Evolutionary conservation across 2,113 vertebrate species (phyloP), one percentile per base, ranked within the genome.

Genomic region (Malurus cyaneus): DNA sequence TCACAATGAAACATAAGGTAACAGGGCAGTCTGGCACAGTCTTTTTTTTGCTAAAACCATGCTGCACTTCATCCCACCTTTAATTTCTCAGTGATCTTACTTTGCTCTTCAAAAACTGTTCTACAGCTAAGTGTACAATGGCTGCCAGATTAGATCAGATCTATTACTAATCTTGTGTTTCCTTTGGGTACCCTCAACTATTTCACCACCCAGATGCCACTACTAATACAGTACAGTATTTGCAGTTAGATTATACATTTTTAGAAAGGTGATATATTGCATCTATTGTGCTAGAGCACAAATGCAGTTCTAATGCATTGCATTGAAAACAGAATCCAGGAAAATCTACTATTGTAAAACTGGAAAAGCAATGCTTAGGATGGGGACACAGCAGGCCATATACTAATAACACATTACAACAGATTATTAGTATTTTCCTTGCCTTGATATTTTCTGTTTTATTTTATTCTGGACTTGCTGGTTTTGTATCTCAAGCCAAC

Each of bases 401-500:
- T 1, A 2, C 29, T 21, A 61, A 0, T 3, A 66, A 59, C 11
- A 60, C 8, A 14, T 53, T 26, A 53, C 7, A 65, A 60, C 1
- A n/a, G 15, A 20, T 44, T 36, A 76, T 21, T 41, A 11, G 2
- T 31, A 28, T 79, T 78, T 66, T 53, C 28, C 18, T 81, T 49
- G 12, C 19, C 60, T 81, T 53, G 24, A 20, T 28, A 6, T 80
- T 54, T 60, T 53, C 3, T 53, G 24, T 47, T 80, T 74, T 62
- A 17, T 60, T 93, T 67, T 52, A 9, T 53, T 76, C 56, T 66
- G 14, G 26, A 62, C 14, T 69, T 78, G 28, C 4, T 44, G 24
- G 39, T 76, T 88, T 64, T 56, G 12, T 36, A 44, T 46, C 66
- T 86, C 36, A 60, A 89, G 26, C 61, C 11, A 56, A 12, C 76